Conservation (phyloP, 2,888 invertebrate species). For the Salpingus planirostris region DNA sequence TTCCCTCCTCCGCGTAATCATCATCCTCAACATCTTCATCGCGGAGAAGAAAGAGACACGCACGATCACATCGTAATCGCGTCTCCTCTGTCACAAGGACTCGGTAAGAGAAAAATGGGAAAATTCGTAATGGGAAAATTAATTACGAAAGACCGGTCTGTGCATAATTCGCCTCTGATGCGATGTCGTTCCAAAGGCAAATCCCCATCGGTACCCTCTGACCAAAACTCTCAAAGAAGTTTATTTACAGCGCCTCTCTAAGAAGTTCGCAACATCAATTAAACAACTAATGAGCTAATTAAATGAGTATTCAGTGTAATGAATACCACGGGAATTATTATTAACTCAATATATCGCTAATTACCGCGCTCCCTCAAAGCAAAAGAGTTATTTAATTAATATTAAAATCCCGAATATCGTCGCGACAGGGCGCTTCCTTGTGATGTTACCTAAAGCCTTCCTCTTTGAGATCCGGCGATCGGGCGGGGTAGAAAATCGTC, state of each 20-base stretch:
- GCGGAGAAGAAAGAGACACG: no score
- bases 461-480: no score
- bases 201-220: constrained; percentile 13
- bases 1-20: no score
- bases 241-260: constrained; percentile 17
- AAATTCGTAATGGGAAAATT: constrained; percentile 13
- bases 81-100: no score
- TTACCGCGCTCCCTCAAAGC: constrained; percentile 27
- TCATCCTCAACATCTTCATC: no score
- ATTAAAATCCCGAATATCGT: no score
- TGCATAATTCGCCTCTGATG: neutral
- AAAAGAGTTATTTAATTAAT: constrained; percentile 32
- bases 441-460: no score
- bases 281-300: constrained; percentile 47
- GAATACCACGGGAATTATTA: constrained; percentile 34
- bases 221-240: constrained; percentile 19
- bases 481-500: no score
- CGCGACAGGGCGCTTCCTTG: no score
- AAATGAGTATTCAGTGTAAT: constrained; percentile 46
- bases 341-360: constrained; percentile 32
- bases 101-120: neutral
- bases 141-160: constrained; percentile 9
- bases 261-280: constrained; percentile 43
- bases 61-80: no score
- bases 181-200: constrained; percentile 9